Evolutionary conservation across 2,113 vertebrate species (phyloP).

Genomic region (Ascaphus truei): DNA sequence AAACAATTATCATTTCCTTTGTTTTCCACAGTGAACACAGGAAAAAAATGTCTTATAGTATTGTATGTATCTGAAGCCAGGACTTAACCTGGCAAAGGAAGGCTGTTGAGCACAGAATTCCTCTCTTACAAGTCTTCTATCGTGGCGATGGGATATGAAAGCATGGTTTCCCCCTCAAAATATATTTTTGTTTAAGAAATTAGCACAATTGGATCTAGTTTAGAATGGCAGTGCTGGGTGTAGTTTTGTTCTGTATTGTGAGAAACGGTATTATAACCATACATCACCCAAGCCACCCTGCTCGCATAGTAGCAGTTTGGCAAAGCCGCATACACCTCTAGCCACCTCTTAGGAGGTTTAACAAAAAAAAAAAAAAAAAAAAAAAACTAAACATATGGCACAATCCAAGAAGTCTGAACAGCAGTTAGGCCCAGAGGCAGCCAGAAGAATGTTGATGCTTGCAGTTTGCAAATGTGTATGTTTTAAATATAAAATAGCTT

Average conservation of each 20-base stretch:
- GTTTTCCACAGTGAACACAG: background rate
- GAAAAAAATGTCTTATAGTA: background rate
- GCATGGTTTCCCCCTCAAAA: background rate
- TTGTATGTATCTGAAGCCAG: background rate
- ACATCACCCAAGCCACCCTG: constrained; percentile 5
- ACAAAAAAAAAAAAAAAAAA: constrained; percentile 25
- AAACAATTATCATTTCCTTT: background rate
- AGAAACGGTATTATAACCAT: constrained; percentile 1
- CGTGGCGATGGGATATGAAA: background rate
- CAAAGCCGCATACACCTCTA: constrained; percentile 32
- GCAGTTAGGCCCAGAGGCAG: constrained; percentile 18
- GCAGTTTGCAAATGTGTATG: constrained; percentile 20
- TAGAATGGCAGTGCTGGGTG: background rate
- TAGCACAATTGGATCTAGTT: constrained; percentile 30
- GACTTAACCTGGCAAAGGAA: background rate
- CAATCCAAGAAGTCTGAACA: constrained; percentile 39
- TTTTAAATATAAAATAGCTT: constrained; percentile 23
- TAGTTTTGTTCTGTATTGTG: constrained; percentile 11
- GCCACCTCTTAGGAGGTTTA: constrained; percentile 41
- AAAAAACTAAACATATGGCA: constrained; percentile 30
- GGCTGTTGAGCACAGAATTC: background rate
- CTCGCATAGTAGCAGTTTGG: constrained; percentile 32
- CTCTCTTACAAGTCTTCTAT: background rate
- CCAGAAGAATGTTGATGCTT: constrained; percentile 37
- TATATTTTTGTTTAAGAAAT: constrained; percentile 30